Base-by-base conservation (phyloP, 2,888 invertebrate species). In the Melangyna quadrimaculata region DNA sequence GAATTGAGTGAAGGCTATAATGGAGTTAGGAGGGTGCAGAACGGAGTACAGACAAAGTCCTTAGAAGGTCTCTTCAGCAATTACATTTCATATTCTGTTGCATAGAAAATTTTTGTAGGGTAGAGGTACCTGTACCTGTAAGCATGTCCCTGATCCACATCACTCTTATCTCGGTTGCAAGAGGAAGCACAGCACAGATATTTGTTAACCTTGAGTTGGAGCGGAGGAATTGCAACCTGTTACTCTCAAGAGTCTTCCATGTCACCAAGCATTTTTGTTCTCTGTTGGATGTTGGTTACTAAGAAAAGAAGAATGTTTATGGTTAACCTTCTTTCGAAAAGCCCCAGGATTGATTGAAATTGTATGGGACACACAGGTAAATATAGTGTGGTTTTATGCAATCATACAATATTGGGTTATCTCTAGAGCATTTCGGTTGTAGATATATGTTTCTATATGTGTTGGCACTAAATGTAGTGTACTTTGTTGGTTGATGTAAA, bases 61-160 rank as follows among this genome's bases (percentile, higher is more conserved):
- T 67, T 48, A 51, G 67, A 67, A 67, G 48, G 67, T 37, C 40
- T 48, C 22, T 48, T 57, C 32, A 69, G 69, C 75, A 69, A 75
- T 75, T 75, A 59, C 75, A 69, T 75, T 75, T 69, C 35, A 67
- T 48, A 69, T 75, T 75, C 75, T 69, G 75, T 59, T 75, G 75
- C 69, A 59, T 17, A 57, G 32, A 35, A 43, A 55, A 67, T 43
- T 37, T 29, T 17, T 37, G 17, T 61, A 59, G 22, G 17, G 10
- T 19, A 22, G 5, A 45, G 3, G 22, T 6, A 6, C 14, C 14
- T 14, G n/a, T n/a, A n/a, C n/a, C 3, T 27, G 27, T 4, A 27
- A 27, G 27, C 14, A 14, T 14, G 4, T 51, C 6, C 14, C 6
- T 24, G 12, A 17, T 27, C 32, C 32, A 32, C 32, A 55, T 9